Base-by-base conservation (phyloP, 2,113 vertebrate species). In the Oryzias melastigma region DNA sequence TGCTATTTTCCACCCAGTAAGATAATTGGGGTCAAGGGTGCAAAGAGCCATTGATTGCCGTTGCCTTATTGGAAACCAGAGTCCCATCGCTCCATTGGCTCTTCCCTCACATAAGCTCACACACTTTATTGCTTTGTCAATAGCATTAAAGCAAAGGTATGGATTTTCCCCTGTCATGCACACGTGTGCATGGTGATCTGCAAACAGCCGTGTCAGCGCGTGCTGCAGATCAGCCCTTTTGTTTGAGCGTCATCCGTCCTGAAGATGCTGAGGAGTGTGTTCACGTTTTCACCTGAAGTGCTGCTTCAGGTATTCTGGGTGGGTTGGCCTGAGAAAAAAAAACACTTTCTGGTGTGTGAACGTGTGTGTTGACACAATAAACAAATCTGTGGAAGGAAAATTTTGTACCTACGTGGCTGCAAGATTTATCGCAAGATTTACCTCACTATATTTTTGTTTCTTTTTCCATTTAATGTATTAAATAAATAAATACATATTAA, bases 201-300 rank as follows among this genome's bases (percentile, higher is more conserved):
- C 52, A 77, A 75, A 62, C 49, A 29, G 81, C 78, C 79, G 73
- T 19, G 4, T 86, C 84, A 80, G 84, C 73, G 1, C n/a, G 19
- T 22, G 54, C 4, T 41, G 25, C 43, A 47, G 63, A 5, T 40
- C 44, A 16, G 22, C 27, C 62, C 69, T 58, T 62, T 72, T 47
- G 47, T 60, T 75, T 43, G 73, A 53, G 58, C 1, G 1, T 75
- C 63, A 71, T 80, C 48, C 48, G 59, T 19, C 64, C 35, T 61
- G 47, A 70, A 10, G 2, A 12, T 62, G 58, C 65, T 58, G 55
- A 58, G 61, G 70, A 40, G 57, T 42, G 48, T 63, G 54, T 55
- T 57, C 1, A 16, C 6, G 57, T 77, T 68, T 40, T n/a, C 18
- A 35, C 62, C 1, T 40, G 44, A 35, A 35, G 45, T 1, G 67